Evolutionary conservation across 2,113 vertebrate species (phyloP).

Genomic region (Phrynocephalus versicolor): DNA sequence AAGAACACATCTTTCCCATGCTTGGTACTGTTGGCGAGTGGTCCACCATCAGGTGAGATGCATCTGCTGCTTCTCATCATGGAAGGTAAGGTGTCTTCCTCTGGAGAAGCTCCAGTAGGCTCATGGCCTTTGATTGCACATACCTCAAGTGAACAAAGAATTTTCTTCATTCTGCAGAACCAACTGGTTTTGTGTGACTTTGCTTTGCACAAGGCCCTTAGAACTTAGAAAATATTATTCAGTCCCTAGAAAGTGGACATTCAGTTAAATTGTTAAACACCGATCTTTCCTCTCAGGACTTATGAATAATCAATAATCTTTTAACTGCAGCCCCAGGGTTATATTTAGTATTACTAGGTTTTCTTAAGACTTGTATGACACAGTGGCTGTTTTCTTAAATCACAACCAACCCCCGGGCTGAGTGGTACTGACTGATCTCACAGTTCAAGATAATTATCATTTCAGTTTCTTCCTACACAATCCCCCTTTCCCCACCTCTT

Average conservation of each 20-base stretch:
- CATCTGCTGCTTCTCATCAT: too few species aligned
- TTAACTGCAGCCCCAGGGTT: fast-evolving
- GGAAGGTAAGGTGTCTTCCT: background rate
- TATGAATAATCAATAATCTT: fast-evolving
- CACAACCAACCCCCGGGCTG: constrained; percentile 1
- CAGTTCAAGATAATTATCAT: constrained; percentile 1
- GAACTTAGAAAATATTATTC: background rate
- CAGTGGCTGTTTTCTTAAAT: background rate
- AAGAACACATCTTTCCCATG: too few species aligned
- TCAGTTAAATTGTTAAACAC: fast-evolving
- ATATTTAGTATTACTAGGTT: fast-evolving
- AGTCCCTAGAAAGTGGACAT: fast-evolving
- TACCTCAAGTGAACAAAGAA: background rate
- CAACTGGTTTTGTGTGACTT: background rate
- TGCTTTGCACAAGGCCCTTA: background rate
- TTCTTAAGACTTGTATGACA: fast-evolving
- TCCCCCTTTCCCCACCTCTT: background rate
- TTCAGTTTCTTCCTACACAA: constrained; percentile 45
- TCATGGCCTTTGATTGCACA: background rate
- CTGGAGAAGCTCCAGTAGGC: background rate
- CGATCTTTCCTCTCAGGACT: background rate
- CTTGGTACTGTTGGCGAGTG: too few species aligned
- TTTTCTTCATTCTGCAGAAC: fast-evolving
- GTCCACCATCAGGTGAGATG: too few species aligned
- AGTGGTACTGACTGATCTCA: constrained; percentile 22